A percentile compares a stretch with the other conserved stretches of the same genome.
phyloP scores from a whole-genome alignment of 2,113 vertebrate species.

The Arothron firmamentum region DNA sequence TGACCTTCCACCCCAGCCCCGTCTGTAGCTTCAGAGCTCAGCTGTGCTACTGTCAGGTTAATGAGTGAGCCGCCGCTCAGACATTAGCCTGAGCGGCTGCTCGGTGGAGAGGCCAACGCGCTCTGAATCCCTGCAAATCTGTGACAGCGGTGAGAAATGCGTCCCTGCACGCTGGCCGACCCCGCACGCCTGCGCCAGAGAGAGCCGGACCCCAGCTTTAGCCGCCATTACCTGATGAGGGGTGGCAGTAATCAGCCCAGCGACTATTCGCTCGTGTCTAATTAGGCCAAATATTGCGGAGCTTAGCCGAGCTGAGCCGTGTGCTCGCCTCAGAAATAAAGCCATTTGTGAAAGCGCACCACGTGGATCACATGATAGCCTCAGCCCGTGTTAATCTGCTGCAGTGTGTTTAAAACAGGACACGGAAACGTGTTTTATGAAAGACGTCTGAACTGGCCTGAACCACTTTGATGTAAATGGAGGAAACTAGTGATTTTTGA shows the following conservation, averaged over 20 bases:
- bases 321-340: slow-evolving; percentile 26
- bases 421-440: background rate
- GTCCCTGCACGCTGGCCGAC: slow-evolving; percentile 60
- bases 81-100: slow-evolving; percentile 6
- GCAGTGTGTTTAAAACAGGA: background rate
- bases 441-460: slow-evolving; percentile 8
- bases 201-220: slow-evolving; percentile 30
- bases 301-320: slow-evolving; percentile 21
- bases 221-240: slow-evolving; percentile 47
- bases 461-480: background rate
- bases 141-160: slow-evolving; percentile 55
- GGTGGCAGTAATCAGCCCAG: slow-evolving; percentile 66
- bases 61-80: slow-evolving; percentile 3
- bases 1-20: too few relatives aligned
- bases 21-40: too few relatives aligned
- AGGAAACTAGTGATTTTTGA: background rate
- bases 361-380: slow-evolving; percentile 44
- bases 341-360: slow-evolving; percentile 34
- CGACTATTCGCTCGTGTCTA: slow-evolving; percentile 42
- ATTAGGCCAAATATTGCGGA: slow-evolving; percentile 55
- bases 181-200: slow-evolving; percentile 28
- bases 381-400: slow-evolving; percentile 35
- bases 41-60: too few relatives aligned
- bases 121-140: slow-evolving; percentile 30
- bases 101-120: background rate